Conservation (phyloP, 2,113 vertebrate species). For the Nothoprocta pentlandii region DNA sequence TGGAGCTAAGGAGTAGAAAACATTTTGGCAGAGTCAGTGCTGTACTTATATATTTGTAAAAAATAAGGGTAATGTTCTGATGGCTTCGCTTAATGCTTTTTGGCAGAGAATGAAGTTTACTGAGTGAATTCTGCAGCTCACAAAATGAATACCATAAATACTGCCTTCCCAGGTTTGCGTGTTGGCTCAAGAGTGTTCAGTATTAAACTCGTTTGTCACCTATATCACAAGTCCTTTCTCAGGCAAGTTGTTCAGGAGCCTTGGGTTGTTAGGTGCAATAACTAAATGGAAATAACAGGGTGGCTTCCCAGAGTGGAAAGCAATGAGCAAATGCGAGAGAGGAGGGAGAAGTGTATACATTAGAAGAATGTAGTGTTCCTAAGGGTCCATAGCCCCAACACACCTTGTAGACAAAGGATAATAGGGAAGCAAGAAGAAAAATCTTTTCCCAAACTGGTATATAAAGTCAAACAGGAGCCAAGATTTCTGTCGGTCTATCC, state of each 20-base stretch:
- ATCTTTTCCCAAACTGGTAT: neutral
- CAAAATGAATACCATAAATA: neutral
- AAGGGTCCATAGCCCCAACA: neutral
- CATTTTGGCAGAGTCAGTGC: neutral
- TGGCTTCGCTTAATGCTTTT: neutral
- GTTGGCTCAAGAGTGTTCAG: neutral
- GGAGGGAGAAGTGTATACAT: neutral
- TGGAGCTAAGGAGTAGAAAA: neutral
- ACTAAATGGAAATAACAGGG: neutral
- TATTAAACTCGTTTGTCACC: slow-evolving; percentile 2
- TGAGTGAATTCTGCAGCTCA: neutral
- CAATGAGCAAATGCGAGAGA: neutral
- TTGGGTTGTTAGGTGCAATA: neutral
- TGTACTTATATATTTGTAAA: neutral
- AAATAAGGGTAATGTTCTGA: neutral
- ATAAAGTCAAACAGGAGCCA: neutral
- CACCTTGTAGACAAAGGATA: neutral
- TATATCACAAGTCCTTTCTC: neutral
- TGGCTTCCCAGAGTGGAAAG: neutral
- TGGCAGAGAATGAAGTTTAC: neutral
- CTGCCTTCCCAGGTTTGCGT: neutral
- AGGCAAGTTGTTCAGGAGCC: neutral
- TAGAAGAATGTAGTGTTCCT: neutral
- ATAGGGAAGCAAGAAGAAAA: neutral
- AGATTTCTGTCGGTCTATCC: neutral